Conservation (phyloP, 2,888 invertebrate genomes). For the Pecten maximus region DNA sequence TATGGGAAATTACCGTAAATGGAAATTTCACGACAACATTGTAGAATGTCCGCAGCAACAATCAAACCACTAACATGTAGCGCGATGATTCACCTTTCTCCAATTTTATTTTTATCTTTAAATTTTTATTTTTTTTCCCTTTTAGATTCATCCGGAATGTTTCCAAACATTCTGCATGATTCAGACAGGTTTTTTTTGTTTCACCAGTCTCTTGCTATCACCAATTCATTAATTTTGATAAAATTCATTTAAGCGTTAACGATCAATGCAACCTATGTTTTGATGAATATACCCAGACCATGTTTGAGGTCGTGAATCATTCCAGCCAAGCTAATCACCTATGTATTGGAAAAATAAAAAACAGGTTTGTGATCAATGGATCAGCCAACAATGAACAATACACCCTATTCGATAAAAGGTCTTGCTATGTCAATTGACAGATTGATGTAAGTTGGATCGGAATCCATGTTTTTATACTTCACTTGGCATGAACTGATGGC, state of each 20-base stretch:
- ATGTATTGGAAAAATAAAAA: not conserved
- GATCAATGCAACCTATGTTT: slow-evolving; percentile 22
- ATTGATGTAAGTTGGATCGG: slow-evolving; percentile 22
- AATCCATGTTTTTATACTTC: not conserved
- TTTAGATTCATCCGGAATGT: slow-evolving; percentile 17
- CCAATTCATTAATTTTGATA: slow-evolving; percentile 32
- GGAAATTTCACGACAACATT: slow-evolving; percentile 24
- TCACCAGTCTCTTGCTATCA: slow-evolving; percentile 5
- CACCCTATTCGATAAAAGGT: not conserved
- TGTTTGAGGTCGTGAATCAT: not conserved
- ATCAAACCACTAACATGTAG: not conserved
- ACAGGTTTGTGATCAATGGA: not conserved
- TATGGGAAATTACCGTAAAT: slow-evolving; percentile 33
- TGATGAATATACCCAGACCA: slow-evolving; percentile 9
- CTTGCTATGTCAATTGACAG: not conserved
- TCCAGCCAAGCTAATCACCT: slow-evolving; percentile 21
- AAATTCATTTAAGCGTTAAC: slow-evolving; percentile 33
- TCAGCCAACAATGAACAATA: not conserved
- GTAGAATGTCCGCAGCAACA: not conserved
- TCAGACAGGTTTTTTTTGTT: slow-evolving; percentile 5
- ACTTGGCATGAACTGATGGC: not conserved
- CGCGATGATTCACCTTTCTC: slow-evolving; percentile 4
- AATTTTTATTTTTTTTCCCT: slow-evolving; percentile 16
- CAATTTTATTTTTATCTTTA: slow-evolving; percentile 26
- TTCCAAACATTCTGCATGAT: not conserved